phyloP scores from a whole-genome alignment of 2,797 vertebrate genomes.

The Enteromius anoplus region DNA sequence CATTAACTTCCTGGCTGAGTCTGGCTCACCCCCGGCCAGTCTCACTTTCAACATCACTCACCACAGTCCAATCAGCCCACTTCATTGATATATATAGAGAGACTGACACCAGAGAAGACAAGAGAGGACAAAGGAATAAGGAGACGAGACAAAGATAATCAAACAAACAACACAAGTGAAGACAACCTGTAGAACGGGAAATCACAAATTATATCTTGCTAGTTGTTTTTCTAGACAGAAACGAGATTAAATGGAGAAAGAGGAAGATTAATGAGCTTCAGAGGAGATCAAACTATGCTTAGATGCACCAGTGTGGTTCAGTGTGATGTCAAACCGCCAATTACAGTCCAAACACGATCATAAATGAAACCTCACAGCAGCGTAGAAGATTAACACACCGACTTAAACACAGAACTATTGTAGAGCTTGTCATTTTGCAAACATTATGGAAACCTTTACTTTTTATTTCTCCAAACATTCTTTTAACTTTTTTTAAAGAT shows the following conservation, averaged over 20 bases:
- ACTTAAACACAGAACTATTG: background rate
- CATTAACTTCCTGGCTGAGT: constrained; percentile 75
- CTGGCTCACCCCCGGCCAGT: constrained; percentile 69
- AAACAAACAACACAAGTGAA: background rate
- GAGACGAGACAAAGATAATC: constrained; percentile 29
- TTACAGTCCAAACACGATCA: background rate
- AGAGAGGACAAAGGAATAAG: constrained; percentile 30
- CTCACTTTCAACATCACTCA: constrained; percentile 49
- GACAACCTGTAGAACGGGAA: background rate
- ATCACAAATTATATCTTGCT: background rate
- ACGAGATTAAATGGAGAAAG: background rate
- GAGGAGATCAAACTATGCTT: background rate
- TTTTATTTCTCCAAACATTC: background rate
- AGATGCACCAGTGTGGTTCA: background rate
- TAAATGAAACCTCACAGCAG: background rate
- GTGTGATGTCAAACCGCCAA: background rate
- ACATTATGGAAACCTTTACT: background rate
- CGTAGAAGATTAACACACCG: background rate
- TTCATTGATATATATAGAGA: constrained; percentile 38
- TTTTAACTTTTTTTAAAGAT: background rate
- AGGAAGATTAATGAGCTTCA: background rate
- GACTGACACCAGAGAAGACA: constrained; percentile 38
- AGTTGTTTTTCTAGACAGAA: background rate
- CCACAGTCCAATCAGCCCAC: constrained; percentile 24
- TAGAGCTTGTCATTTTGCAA: background rate